Base-by-base conservation (phyloP, 2,888 invertebrate genomes). In the Athrips mouffetella region DNA sequence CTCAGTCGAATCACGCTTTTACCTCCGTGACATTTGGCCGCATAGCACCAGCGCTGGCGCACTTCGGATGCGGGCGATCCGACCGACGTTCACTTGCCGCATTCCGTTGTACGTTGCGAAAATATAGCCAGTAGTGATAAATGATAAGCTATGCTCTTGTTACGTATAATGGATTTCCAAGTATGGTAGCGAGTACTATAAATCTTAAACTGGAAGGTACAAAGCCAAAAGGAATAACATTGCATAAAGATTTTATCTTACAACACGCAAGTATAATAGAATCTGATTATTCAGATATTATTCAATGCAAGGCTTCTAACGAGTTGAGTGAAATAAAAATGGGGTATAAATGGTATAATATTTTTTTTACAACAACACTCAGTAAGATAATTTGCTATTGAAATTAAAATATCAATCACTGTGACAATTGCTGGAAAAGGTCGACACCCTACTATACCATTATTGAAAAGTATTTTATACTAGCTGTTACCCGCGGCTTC, bases 1-100 rank as follows among this genome's bases (percentile, higher is more conserved):
- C n/a, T n/a, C 57, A 65, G 69, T 63, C 63, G 60, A 63, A 58
- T 74, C 79, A 78, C 73, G 76, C 67, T 69, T 74, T 73, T 70
- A 76, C 73, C 73, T 66, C 61, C 68, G 67, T 83, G 85, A 80
- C 83, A 85, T 86, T 86, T 81, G 66, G 69, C 40, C 62, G 65
- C 63, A 70, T 65, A 67, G 68, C 42, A 35, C 33, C 16, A 8
- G 42, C 44, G 30, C 30, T 20, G 11, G 44, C 69, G 77, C 76
- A 73, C 76, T 73, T 64, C 65, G 69, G 77, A 78, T 75, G 78
- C 72, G 73, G 65, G 52, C 61, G 69, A 62, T 61, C 60, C 65
- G 66, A 75, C 60, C 65, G 66, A 75, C 83, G 74, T 84, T 83
- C 83, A 80, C 83, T 78, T 59, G 64, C 74, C 77, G 74, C 84